These are phyloP conservation scores for Lutjanus campechanus DNA, from an alignment of 2,797 vertebrate species.

Conservation along the genomic window DNA sequence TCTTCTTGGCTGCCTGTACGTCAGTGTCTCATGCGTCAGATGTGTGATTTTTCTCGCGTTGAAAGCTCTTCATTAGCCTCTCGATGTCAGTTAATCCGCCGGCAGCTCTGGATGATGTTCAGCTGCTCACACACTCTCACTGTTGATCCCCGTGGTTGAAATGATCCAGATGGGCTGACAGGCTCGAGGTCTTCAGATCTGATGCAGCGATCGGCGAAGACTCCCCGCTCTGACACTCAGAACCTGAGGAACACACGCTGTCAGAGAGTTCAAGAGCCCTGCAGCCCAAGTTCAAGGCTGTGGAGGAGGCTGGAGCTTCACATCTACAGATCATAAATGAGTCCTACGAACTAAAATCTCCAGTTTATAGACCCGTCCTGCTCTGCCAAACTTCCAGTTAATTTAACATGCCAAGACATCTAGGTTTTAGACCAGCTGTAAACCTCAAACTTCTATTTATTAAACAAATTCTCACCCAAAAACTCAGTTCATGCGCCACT, in stretches of 20 bases:
- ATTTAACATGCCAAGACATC: background rate
- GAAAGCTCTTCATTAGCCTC: slow-evolving; percentile 39
- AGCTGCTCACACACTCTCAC: slow-evolving; percentile 1
- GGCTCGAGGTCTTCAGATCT: slow-evolving; percentile 22
- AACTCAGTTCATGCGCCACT: background rate
- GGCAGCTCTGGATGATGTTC: slow-evolving; percentile 31
- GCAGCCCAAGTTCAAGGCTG: background rate
- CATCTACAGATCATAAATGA: background rate
- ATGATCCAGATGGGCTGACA: slow-evolving; percentile 30
- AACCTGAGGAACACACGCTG: background rate
- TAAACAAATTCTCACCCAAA: background rate
- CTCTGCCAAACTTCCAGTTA: background rate
- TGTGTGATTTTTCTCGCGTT: slow-evolving; percentile 31
- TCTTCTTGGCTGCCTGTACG: slow-evolving; percentile 20
- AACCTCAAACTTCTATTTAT: background rate
- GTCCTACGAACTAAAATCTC: background rate
- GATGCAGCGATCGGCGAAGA: background rate
- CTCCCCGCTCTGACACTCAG: background rate
- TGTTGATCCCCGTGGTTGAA: slow-evolving; percentile 44
- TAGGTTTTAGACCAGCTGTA: too few species aligned
- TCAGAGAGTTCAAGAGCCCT: background rate
- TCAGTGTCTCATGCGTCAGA: slow-evolving; percentile 41
- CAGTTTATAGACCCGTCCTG: background rate
- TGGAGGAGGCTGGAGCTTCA: background rate
- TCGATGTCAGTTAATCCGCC: slow-evolving; percentile 10